These are phyloP conservation scores for Leptopilina boulardi DNA, from an alignment of 1,140 invertebrate genomes.

Conservation along the genomic window DNA sequence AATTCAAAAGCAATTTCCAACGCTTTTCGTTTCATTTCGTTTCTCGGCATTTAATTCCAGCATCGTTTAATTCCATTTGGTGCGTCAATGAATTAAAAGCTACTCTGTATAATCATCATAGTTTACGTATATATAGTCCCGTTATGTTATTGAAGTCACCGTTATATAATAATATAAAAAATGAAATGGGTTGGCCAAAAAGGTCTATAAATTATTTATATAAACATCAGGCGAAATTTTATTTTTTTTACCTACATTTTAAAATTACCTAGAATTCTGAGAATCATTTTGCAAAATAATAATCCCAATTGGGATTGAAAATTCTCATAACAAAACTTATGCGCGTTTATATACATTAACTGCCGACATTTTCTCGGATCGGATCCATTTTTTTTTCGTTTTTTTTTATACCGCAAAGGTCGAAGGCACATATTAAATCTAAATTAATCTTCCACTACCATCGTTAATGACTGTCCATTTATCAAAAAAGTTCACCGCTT, in stretches of 20 bases:
- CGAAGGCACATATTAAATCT: slow-evolving; percentile 26
- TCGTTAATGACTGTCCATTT: slow-evolving; percentile 25
- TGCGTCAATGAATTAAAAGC: slow-evolving; percentile 15
- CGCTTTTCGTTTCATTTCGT: slow-evolving; percentile 31
- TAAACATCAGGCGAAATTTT: not conserved
- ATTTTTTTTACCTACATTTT: not conserved
- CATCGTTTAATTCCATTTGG: slow-evolving; percentile 27
- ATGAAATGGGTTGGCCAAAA: too few relatives aligned
- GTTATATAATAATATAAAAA: too few relatives aligned
- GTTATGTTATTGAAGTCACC: not conserved
- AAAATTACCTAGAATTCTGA: not conserved
- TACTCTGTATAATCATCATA: slow-evolving; percentile 11
- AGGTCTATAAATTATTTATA: too few relatives aligned
- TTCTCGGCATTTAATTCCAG: slow-evolving; percentile 16
- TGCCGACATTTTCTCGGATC: slow-evolving; percentile 11
- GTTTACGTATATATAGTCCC: too few relatives aligned
- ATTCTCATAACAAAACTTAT: not conserved
- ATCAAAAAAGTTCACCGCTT: slow-evolving; percentile 8
- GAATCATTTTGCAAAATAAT: not conserved
- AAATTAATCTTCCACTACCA: slow-evolving; percentile 25
- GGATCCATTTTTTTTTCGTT: not conserved
- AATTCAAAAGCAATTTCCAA: slow-evolving; percentile 56
- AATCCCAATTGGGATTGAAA: not conserved
- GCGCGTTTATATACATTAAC: slow-evolving; percentile 18
- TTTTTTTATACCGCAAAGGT: not conserved